Conservation (phyloP, 2,888 invertebrate species). For the Phrixothrix hirtus region DNA sequence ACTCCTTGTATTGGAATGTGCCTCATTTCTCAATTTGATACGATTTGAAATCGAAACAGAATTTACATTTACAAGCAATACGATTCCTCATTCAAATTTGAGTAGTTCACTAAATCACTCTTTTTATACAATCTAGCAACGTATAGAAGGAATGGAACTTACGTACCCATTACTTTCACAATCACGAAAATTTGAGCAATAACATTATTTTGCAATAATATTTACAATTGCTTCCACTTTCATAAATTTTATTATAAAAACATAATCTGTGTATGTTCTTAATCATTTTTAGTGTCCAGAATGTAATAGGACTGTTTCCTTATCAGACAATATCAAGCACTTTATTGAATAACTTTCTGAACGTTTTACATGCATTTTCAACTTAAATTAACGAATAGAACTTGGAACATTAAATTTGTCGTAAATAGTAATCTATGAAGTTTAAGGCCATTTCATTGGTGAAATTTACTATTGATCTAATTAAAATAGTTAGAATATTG, state of each 20-base stretch:
- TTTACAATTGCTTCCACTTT: too few species aligned
- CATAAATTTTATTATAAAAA: too few species aligned
- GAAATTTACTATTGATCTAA: slow-evolving; percentile 7
- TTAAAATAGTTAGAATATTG: slow-evolving; percentile 19
- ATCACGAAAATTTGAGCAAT: too few species aligned
- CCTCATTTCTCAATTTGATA: slow-evolving; percentile 11
- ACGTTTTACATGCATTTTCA: slow-evolving; percentile 2
- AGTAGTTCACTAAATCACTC: slow-evolving; percentile 9
- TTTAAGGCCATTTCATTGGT: slow-evolving; percentile 15
- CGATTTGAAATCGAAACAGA: slow-evolving; percentile 15
- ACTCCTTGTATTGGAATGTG: slow-evolving; percentile 5
- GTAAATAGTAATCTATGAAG: not conserved
- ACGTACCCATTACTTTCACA: too few species aligned
- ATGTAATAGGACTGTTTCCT: too few species aligned
- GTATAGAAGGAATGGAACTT: slow-evolving; percentile 5
- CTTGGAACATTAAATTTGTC: slow-evolving; percentile 4
- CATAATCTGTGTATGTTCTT: too few species aligned
- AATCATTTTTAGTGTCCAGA: too few species aligned
- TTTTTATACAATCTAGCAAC: slow-evolving; percentile 14
- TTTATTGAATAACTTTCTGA: not conserved
- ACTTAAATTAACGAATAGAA: slow-evolving; percentile 10
- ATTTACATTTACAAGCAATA: slow-evolving; percentile 11
- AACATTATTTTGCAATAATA: not conserved
- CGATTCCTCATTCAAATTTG: slow-evolving; percentile 17
- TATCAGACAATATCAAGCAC: not conserved